Base-by-base conservation (phyloP, 2,888 invertebrate genomes). In the Ommatoiulus sabulosus region DNA sequence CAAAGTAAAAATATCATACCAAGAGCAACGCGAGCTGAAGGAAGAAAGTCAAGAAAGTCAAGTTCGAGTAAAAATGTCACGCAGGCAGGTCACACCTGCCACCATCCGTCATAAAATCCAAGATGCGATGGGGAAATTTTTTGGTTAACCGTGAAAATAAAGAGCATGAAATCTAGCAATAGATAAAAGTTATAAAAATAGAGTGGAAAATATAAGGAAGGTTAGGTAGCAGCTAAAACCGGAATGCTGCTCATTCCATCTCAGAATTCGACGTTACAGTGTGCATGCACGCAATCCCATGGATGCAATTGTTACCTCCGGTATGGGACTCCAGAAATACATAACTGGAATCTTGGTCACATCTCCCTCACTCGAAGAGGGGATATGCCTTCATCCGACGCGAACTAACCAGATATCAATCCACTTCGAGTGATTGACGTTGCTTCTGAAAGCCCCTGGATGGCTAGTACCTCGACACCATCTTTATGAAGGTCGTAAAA, bases 131-230 rank as follows among this genome's bases (percentile, higher is more conserved):
- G 63, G 3, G 63, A 63, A 63, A 63, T 17, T 63, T n/a, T 63
- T 15, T 63, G 63, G 63, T 63, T 63, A 63, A 63, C 63, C 63
- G n/a, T 63, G 63, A 63, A 63, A 63, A 63, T 63, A 63, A 63
- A n/a, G 63, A 63, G 63, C 63, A n/a, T 52, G 63, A 63, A 63
- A 63, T 4, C 63, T 63, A 6, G 3, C 20, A n/a, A n/a, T 12
- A 63, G 63, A 63, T 63, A 63, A 63, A n/a, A 63, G 63, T 63
- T 52, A 63, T 63, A 63, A 63, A 63, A 63, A 63, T 63, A 63
- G 63, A 63, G 3, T 20, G 63, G 7, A 63, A 17, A 20, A 12
- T n/a, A n/a, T n/a, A 63, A 63, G n/a, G n/a, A 63, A 63, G n/a
- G 63, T 63, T 17, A 20, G 20, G n/a, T 20, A 63, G 63, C 63